A percentile compares a stretch with the other conserved stretches of the same genome.
Evolutionary conservation across 2,113 vertebrate genomes (phyloP).

Genomic region (Rhineura floridana): DNA sequence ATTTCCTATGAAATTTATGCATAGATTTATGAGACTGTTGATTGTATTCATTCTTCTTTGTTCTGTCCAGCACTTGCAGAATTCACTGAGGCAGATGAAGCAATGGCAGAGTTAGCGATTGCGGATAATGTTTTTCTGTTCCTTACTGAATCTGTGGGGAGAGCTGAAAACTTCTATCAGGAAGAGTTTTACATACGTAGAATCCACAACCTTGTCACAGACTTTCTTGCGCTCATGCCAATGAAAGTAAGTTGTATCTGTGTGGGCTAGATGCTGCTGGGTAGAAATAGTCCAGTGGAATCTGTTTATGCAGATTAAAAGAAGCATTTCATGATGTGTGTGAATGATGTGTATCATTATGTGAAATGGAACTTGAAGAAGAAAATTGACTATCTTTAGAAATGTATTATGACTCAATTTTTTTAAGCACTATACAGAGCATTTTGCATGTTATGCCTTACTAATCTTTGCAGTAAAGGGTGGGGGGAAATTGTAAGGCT

Average conservation of each 20-base stretch:
- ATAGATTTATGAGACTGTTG: not conserved
- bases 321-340: not conserved
- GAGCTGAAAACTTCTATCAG: slow-evolving; percentile 86
- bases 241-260: slow-evolving; percentile 87
- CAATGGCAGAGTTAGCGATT: slow-evolving; percentile 89
- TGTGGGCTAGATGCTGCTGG: not conserved
- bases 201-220: slow-evolving; percentile 91
- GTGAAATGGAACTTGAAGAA: not conserved
- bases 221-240: slow-evolving; percentile 96
- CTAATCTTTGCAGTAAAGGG: no score
- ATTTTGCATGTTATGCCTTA: not conserved
- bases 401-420: not conserved
- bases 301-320: not conserved
- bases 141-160: slow-evolving; percentile 90
- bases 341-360: not conserved
- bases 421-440: not conserved
- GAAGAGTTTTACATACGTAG: slow-evolving; percentile 96
- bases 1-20: slow-evolving; percentile 1
- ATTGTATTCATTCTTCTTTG: not conserved
- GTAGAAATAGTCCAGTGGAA: fast-evolving
- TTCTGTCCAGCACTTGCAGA: slow-evolving; percentile 85
- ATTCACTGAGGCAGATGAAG: slow-evolving; percentile 96
- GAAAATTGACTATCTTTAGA: not conserved
- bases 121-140: slow-evolving; percentile 92
- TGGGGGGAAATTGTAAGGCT: not conserved